Evolutionary conservation across 2,888 invertebrate species (phyloP).

Genomic region (Tetragonisca angustula): DNA sequence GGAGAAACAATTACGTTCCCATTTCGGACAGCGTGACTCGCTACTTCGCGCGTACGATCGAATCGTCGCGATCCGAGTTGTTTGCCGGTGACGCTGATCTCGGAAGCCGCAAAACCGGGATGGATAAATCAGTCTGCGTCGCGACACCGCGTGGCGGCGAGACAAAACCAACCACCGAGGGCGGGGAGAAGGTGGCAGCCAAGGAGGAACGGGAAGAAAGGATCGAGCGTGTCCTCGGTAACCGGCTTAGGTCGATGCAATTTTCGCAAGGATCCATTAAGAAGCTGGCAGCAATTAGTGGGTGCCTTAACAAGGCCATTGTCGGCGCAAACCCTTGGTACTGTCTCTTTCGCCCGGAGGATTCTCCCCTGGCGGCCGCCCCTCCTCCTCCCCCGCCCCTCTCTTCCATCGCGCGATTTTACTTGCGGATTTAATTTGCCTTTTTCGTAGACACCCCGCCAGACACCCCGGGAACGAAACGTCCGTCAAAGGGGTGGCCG

Average conservation of each 20-base stretch:
- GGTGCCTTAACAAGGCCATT: conserved; percentile 78
- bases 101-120: conserved; percentile 34
- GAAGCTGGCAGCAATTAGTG: conserved; percentile 77
- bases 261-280: conserved; percentile 79
- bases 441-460: conserved; percentile 64
- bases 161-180: conserved; percentile 33
- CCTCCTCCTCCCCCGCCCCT: too few species aligned
- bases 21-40: background rate
- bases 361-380: background rate
- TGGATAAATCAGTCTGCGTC: conserved; percentile 32
- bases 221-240: conserved; percentile 57
- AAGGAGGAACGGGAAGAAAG: conserved; percentile 50
- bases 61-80: background rate
- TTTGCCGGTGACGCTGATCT: conserved; percentile 15
- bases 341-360: conserved; percentile 20
- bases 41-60: conserved; percentile 4
- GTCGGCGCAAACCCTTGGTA: conserved; percentile 67
- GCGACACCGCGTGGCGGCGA: background rate
- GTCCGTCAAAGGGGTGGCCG: conserved; percentile 67
- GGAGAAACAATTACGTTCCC: conserved; percentile 5
- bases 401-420: conserved; percentile 61
- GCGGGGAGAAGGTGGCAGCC: background rate
- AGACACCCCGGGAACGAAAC: conserved; percentile 22
- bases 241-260: conserved; percentile 77
- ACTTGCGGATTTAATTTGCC: conserved; percentile 75